Evolutionary conservation across 2,797 vertebrate genomes (phyloP), one percentile per base, ranked within the genome.

Genomic region (Loris lydekkerianus): DNA sequence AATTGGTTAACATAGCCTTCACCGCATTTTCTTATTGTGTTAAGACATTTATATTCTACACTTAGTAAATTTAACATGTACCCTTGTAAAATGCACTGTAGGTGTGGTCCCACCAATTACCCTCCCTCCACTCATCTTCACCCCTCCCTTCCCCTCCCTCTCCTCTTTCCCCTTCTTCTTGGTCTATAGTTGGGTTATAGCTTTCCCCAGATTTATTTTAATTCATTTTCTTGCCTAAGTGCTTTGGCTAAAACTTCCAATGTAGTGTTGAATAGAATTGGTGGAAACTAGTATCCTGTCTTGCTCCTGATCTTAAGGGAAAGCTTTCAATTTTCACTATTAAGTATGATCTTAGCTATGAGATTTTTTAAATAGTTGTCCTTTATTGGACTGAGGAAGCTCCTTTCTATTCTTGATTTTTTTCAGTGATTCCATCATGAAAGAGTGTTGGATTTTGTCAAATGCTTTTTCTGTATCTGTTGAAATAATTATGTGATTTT

Each of bases 151-250:
- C 40, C 40, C 40, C 40, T 40, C 5, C 40, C 40, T 40, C 40
- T 40, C 40, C 40, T 40, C 40, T 40, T 40, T 40, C 40, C 40
- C 40, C 40, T 40, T 40, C 40, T 40, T 40, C 5, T 40, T 40
- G 40, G 40, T 3, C 40, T 40, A 40, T 40, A 40, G 40, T 40
- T 40, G 40, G 40, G 40, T 40, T 40, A 40, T 40, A 40, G 40
- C 40, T 40, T 40, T 40, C 46, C 11, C 46, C 46, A 46, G 46
- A 46, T 46, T 8, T 46, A 9, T 90, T 76, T 9, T 69, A 70
- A 76, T 93, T 69, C 7, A 61, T 82, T 92, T 86, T 86, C 60
- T 61, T 82, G 76, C 60, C 27, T 86, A 69, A 76, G 27, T 90
- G 43, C 49, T 93, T 49, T 86, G 60, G 56, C 76, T 75, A 63